These are phyloP conservation scores for Melanotaenia nigrans DNA, from an alignment of 2,797 vertebrate genomes.

Conservation along the genomic window DNA sequence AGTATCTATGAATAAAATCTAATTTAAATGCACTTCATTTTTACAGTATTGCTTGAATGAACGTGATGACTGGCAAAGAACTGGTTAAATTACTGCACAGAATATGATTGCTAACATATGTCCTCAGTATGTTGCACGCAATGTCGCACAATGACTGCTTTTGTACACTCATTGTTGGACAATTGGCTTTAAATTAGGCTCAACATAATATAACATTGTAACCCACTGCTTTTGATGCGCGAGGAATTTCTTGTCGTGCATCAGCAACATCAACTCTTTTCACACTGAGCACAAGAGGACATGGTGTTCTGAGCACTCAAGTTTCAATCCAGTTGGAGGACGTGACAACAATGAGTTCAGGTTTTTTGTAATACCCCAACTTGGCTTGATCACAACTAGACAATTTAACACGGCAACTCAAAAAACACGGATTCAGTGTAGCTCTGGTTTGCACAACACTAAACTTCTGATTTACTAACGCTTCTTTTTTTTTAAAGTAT, in stretches of 20 bases:
- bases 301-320: constrained; percentile 39
- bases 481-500: neutral
- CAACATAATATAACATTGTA: neutral
- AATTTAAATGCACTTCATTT: neutral
- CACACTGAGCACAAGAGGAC: constrained; percentile 22
- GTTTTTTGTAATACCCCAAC: constrained; percentile 1
- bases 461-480: constrained; percentile 19
- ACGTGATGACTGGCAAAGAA: constrained; percentile 9
- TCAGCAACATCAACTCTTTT: constrained; percentile 19
- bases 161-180: constrained; percentile 23
- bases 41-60: neutral
- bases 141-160: constrained; percentile 39
- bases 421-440: neutral
- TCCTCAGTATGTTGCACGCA: constrained; percentile 13
- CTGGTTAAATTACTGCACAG: constrained; percentile 14
- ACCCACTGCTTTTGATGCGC: constrained; percentile 1
- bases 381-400: neutral
- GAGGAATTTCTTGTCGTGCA: constrained; percentile 21
- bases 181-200: constrained; percentile 17
- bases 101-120: constrained; percentile 37
- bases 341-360: constrained; percentile 29
- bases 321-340: constrained; percentile 39
- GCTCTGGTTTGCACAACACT: neutral
- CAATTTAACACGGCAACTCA: neutral
- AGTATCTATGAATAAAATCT: too few relatives aligned